Evolutionary conservation across 2,113 vertebrate species (phyloP).

Genomic region (Laticauda laticaudata): DNA sequence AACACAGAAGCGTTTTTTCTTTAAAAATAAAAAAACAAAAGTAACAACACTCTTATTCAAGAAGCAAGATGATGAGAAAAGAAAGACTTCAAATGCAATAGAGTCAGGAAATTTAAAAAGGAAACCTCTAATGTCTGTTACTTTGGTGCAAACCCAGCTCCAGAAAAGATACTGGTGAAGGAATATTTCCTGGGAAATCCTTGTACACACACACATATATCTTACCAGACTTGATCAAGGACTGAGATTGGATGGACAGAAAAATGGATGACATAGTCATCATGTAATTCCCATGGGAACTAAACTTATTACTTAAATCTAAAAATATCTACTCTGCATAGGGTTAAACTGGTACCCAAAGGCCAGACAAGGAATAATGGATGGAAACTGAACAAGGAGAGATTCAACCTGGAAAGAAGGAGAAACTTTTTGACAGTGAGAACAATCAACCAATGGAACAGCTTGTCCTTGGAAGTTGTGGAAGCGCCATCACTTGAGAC

Average conservation of each 20-base stretch:
- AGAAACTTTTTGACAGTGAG: too few species aligned
- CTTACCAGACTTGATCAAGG: background rate
- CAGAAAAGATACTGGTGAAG: background rate
- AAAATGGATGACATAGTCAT: background rate
- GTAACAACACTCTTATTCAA: background rate
- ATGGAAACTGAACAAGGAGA: too few species aligned
- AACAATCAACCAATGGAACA: too few species aligned
- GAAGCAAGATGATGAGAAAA: background rate
- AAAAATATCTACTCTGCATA: background rate
- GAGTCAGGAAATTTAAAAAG: background rate
- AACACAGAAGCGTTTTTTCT: background rate
- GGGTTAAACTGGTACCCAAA: background rate
- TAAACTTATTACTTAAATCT: background rate
- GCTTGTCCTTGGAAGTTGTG: too few species aligned
- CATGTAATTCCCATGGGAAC: background rate
- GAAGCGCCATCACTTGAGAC: too few species aligned
- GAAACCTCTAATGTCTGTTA: background rate
- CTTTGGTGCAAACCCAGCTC: background rate
- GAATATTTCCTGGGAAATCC: background rate
- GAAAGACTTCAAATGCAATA: background rate
- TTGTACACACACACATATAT: background rate
- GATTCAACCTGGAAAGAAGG: too few species aligned
- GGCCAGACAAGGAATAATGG: too few species aligned
- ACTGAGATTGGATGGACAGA: background rate
- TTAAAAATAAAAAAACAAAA: background rate